phyloP scores from a whole-genome alignment of 2,113 vertebrate species.

The Marmota flaviventris region DNA sequence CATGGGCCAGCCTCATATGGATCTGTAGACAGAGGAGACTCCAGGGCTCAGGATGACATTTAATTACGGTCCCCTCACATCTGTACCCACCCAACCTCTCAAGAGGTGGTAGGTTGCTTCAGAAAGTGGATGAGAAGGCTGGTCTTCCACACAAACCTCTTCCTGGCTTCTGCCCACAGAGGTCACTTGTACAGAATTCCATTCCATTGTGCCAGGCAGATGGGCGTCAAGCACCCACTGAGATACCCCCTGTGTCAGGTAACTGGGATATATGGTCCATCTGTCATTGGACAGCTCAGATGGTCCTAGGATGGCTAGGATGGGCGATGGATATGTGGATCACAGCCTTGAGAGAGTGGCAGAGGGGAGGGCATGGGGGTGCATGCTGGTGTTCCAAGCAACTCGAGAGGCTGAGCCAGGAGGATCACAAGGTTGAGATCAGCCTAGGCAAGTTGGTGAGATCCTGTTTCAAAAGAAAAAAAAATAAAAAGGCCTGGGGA shows the following conservation, averaged over 20 bases:
- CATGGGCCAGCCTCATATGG: no score
- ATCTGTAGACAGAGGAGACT: not conserved
- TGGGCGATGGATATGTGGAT: rapidly evolving
- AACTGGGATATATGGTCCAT: no score
- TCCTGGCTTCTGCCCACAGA: not conserved
- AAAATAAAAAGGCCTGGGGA: no score
- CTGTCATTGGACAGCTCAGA: not conserved
- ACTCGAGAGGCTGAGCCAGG: no score
- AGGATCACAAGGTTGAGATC: no score
- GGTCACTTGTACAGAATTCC: not conserved
- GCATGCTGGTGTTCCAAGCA: no score
- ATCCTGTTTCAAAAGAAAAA: no score
- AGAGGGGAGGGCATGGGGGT: no score
- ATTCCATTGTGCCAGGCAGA: not conserved
- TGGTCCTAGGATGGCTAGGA: rapidly evolving
- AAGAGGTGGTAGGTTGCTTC: not conserved
- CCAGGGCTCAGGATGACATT: rapidly evolving
- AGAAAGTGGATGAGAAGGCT: not conserved
- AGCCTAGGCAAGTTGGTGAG: no score
- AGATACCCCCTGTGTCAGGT: not conserved
- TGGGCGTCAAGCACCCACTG: not conserved
- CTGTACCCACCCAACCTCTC: no score
- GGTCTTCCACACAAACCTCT: not conserved
- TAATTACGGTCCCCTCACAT: not conserved
- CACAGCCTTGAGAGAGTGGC: not conserved